Percentiles rank a stretch among this genome's conserved stretches.
These are phyloP conservation scores for Neodiprion pinetum DNA, from an alignment of 1,140 invertebrate genomes.

Conservation along the genomic window DNA sequence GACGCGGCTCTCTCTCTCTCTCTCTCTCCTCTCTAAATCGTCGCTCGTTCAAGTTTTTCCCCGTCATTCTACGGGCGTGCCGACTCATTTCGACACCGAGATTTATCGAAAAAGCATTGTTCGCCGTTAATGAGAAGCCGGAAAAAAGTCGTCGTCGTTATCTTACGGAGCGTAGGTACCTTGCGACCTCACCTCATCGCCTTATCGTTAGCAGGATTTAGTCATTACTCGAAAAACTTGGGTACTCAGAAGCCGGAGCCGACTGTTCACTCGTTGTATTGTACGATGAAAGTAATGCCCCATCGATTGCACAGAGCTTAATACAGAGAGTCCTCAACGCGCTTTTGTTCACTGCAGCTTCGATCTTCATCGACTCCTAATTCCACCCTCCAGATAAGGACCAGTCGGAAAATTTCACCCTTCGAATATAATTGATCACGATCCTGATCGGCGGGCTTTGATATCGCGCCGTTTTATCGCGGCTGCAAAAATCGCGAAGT, in stretches of 20 bases:
- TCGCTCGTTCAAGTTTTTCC: not conserved
- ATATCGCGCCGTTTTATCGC: too few relatives aligned
- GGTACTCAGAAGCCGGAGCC: not conserved
- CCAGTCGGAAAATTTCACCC: not conserved
- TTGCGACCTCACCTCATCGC: not conserved
- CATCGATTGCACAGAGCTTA: not conserved
- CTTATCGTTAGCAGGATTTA: not conserved
- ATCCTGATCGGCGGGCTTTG: too few relatives aligned
- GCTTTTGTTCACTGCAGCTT: not conserved
- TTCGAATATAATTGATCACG: not conserved
- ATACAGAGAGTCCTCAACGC: not conserved
- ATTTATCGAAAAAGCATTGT: slow-evolving; percentile 1
- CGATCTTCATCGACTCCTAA: not conserved
- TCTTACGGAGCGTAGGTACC: not conserved
- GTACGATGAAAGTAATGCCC: not conserved
- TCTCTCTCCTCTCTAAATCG: too few relatives aligned
- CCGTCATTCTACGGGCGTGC: not conserved
- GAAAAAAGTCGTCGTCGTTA: not conserved
- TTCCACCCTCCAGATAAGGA: not conserved
- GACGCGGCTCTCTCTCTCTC: too few relatives aligned
- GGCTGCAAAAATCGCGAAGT: too few relatives aligned
- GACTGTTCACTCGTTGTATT: not conserved
- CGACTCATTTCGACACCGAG: not conserved
- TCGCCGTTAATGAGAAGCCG: not conserved
- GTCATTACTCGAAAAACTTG: not conserved